Conservation (phyloP, 1,140 invertebrate species). For the Homalodisca vitripennis region DNA sequence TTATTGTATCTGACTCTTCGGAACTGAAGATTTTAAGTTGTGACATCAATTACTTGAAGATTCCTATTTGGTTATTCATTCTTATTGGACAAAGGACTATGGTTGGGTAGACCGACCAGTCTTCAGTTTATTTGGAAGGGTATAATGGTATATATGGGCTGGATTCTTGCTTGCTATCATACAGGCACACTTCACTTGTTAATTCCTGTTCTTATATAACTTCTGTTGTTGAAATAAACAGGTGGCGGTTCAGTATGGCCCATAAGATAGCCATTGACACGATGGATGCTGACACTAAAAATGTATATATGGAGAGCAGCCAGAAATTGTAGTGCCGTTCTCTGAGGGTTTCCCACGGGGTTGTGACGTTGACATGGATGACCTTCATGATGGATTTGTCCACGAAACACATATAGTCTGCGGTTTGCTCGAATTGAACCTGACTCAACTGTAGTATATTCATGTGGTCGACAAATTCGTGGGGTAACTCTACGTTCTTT, state of each 20-base stretch:
- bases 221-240: too few species aligned
- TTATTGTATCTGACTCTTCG: too few species aligned
- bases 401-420: background rate
- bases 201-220: too few species aligned
- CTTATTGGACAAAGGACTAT: too few species aligned
- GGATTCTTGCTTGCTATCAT: too few species aligned
- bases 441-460: background rate
- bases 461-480: conserved; percentile 5
- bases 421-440: background rate
- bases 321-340: background rate
- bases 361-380: background rate
- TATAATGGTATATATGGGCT: too few species aligned
- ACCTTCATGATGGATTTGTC: background rate
- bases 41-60: too few species aligned
- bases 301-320: background rate
- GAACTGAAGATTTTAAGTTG: too few species aligned
- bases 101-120: too few species aligned
- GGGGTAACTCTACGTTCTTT: background rate
- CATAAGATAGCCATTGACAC: background rate
- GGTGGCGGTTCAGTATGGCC: background rate
- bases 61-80: too few species aligned
- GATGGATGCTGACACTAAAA: background rate
- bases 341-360: background rate
- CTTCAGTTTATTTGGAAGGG: too few species aligned
- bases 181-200: too few species aligned